phyloP scores from a whole-genome alignment of 2,888 invertebrate species.

The Tinea trinotella region DNA sequence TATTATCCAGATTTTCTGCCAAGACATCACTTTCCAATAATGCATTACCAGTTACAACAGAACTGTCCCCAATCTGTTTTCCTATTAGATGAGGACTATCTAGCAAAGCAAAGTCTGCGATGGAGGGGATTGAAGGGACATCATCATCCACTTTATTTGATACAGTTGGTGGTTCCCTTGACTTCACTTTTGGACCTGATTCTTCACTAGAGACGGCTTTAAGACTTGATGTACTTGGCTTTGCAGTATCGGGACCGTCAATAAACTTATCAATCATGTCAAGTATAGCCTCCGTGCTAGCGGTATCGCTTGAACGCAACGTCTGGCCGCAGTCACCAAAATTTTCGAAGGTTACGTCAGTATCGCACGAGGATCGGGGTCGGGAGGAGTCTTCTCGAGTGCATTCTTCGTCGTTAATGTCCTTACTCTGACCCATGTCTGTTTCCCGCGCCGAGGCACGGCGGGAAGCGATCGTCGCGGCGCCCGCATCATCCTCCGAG shows the following conservation, averaged over 20 bases:
- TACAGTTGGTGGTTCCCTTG: background rate
- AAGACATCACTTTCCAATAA: background rate
- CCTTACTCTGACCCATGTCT: conserved; percentile 20
- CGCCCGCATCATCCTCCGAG: conserved; percentile 71
- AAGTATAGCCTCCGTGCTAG: conserved; percentile 66
- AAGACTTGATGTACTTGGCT: conserved; percentile 31
- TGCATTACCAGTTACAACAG: background rate
- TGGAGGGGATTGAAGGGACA: background rate
- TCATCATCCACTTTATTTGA: conserved; percentile 3
- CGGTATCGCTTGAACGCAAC: conserved; percentile 54
- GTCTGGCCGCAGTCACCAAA: conserved; percentile 63
- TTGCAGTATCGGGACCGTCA: conserved; percentile 60
- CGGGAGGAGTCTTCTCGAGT: background rate
- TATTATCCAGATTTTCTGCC: background rate
- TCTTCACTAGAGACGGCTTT: conserved; percentile 20
- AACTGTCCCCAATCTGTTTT: background rate
- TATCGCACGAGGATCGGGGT: conserved; percentile 38
- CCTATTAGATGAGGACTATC: background rate
- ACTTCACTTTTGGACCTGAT: background rate
- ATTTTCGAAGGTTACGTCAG: conserved; percentile 45
- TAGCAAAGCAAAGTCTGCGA: background rate
- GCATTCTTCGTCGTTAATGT: background rate
- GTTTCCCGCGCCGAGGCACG: conserved; percentile 71
- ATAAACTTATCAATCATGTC: conserved; percentile 69
- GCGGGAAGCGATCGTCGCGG: conserved; percentile 68